phyloP scores from a whole-genome alignment of 1,140 invertebrate species.

The Zophobas atratus region DNA sequence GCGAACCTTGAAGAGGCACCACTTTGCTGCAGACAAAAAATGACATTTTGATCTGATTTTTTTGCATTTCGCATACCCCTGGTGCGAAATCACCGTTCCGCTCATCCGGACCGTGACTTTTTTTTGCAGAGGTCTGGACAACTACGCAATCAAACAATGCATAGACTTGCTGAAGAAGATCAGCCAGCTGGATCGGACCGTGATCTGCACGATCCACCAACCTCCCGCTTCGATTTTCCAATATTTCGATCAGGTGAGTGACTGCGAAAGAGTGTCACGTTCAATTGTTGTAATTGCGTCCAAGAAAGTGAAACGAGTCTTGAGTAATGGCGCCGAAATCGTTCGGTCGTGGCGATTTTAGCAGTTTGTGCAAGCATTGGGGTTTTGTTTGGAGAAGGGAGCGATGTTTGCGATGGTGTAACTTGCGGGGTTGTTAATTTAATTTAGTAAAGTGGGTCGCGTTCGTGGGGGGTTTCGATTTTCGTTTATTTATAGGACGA shows the following conservation, averaged over 20 bases:
- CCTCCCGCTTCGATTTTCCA: constrained; percentile 86
- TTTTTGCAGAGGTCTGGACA: constrained; percentile 80
- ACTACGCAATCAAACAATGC: constrained; percentile 78
- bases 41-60: no score
- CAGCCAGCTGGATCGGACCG: constrained; percentile 80
- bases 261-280: constrained; percentile 13
- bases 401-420: no score
- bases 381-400: not conserved
- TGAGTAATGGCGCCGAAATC: not conserved
- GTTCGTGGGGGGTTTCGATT: no score
- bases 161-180: constrained; percentile 65
- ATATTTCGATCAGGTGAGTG: constrained; percentile 77
- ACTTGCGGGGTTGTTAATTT: no score
- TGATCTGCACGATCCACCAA: constrained; percentile 89
- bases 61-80: no score
- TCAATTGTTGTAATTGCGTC: not conserved
- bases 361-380: not conserved
- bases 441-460: no score
- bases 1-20: no score
- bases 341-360: no score
- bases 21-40: no score
- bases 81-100: no score
- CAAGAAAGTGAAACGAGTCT: constrained; percentile 13
- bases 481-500: no score
- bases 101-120: constrained; percentile 14